phyloP scores from a whole-genome alignment of 2,888 invertebrate species.

The Drosophila subsilvestris region DNA sequence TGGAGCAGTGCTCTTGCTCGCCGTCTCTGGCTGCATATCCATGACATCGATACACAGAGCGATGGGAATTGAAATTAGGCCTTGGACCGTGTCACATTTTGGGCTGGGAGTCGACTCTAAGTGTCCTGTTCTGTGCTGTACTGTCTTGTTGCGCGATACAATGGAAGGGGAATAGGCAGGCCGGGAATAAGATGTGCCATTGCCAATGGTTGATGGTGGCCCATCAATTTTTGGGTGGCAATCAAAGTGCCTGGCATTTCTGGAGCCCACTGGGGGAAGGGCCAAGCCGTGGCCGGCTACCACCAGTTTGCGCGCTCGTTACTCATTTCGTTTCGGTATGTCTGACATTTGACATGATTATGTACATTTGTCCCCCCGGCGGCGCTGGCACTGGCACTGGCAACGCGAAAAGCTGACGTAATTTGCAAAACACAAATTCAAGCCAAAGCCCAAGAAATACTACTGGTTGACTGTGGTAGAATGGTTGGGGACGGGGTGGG shows the following conservation, averaged over 20 bases:
- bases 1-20: too few relatives aligned
- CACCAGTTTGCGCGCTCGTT: slow-evolving; percentile 30
- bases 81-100: neutral
- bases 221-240: slow-evolving; percentile 73
- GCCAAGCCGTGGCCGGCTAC: slow-evolving; percentile 4
- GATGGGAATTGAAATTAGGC: neutral
- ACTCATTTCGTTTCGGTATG: slow-evolving; percentile 57
- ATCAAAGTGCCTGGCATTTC: slow-evolving; percentile 64
- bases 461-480: slow-evolving; percentile 2
- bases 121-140: neutral
- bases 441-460: neutral
- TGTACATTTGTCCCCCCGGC: slow-evolving; percentile 71
- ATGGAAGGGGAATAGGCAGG: neutral
- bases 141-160: neutral
- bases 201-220: slow-evolving; percentile 77
- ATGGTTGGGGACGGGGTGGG: neutral
- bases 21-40: neutral
- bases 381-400: too few relatives aligned
- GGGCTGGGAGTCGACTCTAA: neutral
- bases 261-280: slow-evolving; percentile 18
- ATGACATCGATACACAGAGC: neutral
- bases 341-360: slow-evolving; percentile 79
- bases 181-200: slow-evolving; percentile 67
- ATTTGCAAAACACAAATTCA: slow-evolving; percentile 51
- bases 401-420: slow-evolving; percentile 49